A percentile compares a stretch with the other conserved stretches of the same genome.
Evolutionary conservation across 1,140 invertebrate genomes (phyloP).

Genomic region (Aphaenogaster rudis): DNA sequence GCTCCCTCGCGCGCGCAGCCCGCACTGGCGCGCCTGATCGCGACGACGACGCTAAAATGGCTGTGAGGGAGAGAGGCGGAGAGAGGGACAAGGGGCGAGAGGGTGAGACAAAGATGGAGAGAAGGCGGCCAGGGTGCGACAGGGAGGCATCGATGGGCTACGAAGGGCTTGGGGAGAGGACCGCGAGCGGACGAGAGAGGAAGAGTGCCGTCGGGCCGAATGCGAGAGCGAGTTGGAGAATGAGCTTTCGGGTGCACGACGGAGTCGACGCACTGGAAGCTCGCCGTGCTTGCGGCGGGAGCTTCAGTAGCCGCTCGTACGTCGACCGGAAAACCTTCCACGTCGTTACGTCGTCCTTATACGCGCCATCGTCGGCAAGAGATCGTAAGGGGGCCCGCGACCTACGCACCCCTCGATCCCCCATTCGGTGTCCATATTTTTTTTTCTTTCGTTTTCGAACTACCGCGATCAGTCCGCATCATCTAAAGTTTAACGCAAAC

Average conservation of each 20-base stretch:
- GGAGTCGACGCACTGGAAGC: conserved; percentile 86
- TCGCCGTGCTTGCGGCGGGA: conserved; percentile 84
- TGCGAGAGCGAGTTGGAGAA: conserved; percentile 75
- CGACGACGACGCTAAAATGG: conserved; percentile 78
- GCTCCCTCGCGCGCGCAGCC: conserved; percentile 77
- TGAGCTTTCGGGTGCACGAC: conserved; percentile 81
- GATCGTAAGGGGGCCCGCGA: conserved; percentile 58
- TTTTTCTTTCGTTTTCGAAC: background rate
- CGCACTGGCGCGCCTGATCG: conserved; percentile 76
- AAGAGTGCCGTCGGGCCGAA: conserved; percentile 75
- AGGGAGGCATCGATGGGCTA: conserved; percentile 64
- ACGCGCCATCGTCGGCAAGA: conserved; percentile 62
- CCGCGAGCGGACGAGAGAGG: conserved; percentile 42
- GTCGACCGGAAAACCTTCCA: conserved; percentile 78
- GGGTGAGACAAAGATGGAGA: conserved; percentile 11
- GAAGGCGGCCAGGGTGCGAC: conserved; percentile 56
- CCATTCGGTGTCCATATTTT: background rate
- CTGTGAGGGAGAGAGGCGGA: conserved; percentile 54
- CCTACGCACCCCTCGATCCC: conserved; percentile 4
- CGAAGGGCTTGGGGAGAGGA: conserved; percentile 46
- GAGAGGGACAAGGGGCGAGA: conserved; percentile 2
- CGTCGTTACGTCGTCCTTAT: conserved; percentile 64
- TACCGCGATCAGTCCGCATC: no score
- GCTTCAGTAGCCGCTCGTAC: conserved; percentile 86
- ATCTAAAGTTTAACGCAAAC: background rate